Percentiles rank a stretch among this genome's conserved stretches.
phyloP scores from a whole-genome alignment of 2,113 vertebrate species.

The Dunckerocampus dactyliophorus region DNA sequence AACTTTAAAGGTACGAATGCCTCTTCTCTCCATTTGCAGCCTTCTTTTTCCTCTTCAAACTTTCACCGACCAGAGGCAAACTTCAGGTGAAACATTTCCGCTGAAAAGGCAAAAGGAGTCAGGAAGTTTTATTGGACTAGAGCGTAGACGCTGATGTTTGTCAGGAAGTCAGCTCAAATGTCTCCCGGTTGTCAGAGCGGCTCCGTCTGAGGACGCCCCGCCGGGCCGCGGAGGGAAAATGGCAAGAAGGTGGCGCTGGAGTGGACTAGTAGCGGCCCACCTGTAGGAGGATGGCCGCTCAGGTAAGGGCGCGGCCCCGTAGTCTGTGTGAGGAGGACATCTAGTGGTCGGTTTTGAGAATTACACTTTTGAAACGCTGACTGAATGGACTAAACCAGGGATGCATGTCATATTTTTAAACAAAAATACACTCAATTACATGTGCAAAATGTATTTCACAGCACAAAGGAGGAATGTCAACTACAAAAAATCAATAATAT shows the following conservation, averaged over 20 bases:
- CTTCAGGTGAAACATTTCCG: conserved; percentile 72
- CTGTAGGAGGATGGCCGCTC: conserved; percentile 46
- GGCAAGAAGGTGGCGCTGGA: not conserved
- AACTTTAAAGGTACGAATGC: conserved; percentile 33
- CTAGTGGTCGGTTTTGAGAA: conserved; percentile 35
- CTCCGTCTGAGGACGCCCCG: conserved; percentile 3
- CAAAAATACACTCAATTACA: too few relatives aligned
- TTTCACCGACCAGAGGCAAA: conserved; percentile 49
- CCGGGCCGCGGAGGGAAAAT: conserved; percentile 2
- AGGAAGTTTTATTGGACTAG: conserved; percentile 20
- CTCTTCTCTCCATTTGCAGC: conserved; percentile 60
- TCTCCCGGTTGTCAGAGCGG: conserved; percentile 1
- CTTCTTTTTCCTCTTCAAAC: conserved; percentile 44
- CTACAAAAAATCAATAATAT: too few relatives aligned
- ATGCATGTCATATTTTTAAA: too few relatives aligned
- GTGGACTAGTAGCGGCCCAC: conserved; percentile 43
- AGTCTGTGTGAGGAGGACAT: conserved; percentile 27
- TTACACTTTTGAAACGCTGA: conserved; percentile 10
- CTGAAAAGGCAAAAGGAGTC: conserved; percentile 12
- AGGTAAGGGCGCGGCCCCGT: conserved; percentile 34
- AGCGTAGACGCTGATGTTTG: not conserved
- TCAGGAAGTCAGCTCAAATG: not conserved
- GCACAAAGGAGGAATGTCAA: too few relatives aligned
- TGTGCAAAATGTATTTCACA: too few relatives aligned
- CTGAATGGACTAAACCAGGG: too few relatives aligned